Conservation (phyloP, 2,888 invertebrate genomes). For the Eupithecia pulchellata region DNA sequence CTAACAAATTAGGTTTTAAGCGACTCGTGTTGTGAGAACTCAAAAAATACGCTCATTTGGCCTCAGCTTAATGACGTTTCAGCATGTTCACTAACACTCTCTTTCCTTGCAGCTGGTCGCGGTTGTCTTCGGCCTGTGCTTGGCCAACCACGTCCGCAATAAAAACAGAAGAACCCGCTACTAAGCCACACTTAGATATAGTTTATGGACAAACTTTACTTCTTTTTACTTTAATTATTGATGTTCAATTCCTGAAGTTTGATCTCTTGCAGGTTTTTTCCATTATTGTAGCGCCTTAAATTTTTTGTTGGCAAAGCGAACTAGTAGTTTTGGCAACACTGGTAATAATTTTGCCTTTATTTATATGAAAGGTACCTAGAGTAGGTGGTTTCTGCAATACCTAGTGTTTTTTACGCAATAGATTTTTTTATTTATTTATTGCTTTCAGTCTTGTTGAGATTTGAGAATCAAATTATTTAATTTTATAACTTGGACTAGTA, state of each 20-base stretch:
- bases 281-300: neutral
- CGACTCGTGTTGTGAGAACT: too few species aligned
- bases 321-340: neutral
- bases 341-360: neutral
- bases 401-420: neutral
- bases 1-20: too few species aligned
- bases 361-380: neutral
- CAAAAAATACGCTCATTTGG: too few species aligned
- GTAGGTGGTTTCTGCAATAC: neutral
- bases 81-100: neutral
- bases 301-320: neutral
- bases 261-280: neutral
- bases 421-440: neutral
- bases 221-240: neutral
- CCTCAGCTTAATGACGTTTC: neutral
- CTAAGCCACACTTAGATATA: conserved; percentile 46
- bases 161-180: conserved; percentile 86
- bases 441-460: neutral
- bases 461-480: neutral
- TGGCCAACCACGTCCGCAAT: conserved; percentile 94
- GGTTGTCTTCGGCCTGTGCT: conserved; percentile 93
- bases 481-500: neutral
- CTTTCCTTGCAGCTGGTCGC: conserved; percentile 86
- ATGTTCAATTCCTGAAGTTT: too few species aligned
- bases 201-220: neutral